Base-by-base conservation (phyloP, 2,888 invertebrate species). In the Heliconius sara region DNA sequence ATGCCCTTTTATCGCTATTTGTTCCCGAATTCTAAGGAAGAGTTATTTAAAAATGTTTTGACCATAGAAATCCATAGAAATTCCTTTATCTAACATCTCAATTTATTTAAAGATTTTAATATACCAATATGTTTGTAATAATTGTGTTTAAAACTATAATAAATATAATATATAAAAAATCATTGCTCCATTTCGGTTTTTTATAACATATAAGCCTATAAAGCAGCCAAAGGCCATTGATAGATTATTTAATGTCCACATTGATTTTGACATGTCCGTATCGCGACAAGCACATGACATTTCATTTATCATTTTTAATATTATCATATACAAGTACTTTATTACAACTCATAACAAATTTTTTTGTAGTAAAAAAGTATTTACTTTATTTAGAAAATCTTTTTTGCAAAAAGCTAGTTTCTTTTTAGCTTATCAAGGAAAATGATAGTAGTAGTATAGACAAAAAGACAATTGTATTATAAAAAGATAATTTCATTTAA, bases 231-330 rank as follows among this genome's bases (percentile, higher is more conserved):
- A 16, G 43, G 1, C n/a, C 43, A 25, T 34, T 68, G 68, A 43
- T 43, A 68, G 43, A 68, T 68, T 43, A 16, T 43, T 68, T 68
- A 68, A 39, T 39, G 12, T 43, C 43, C 9, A 5, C n/a, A n/a
- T 39, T 39, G n/a, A 13, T 39, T 43, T 30, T 68, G 39, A 68
- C 68, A 68, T 68, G 13, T 68, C 39, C 39, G 68, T 68, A 39
- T 67, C 3, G 34, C 39, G 22, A 39, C n/a, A 65, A 30, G 27
- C 6, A 27, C 19, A 6, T 65, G 12, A 1, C 22, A 43, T 43
- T 39, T 68, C 13, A 39, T 68, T n/a, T 13, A 34, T 68, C 39
- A 39, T 19, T 65, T 65, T 65, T 13, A 27, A 65, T 25, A 27
- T 65, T 65, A 10, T 39, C 10, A 39, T 39, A 39, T 39, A 39